Percentiles rank a stretch among this genome's conserved stretches.
phyloP scores from a whole-genome alignment of 2,888 invertebrate species.

The Thymelicus sylvestris region DNA sequence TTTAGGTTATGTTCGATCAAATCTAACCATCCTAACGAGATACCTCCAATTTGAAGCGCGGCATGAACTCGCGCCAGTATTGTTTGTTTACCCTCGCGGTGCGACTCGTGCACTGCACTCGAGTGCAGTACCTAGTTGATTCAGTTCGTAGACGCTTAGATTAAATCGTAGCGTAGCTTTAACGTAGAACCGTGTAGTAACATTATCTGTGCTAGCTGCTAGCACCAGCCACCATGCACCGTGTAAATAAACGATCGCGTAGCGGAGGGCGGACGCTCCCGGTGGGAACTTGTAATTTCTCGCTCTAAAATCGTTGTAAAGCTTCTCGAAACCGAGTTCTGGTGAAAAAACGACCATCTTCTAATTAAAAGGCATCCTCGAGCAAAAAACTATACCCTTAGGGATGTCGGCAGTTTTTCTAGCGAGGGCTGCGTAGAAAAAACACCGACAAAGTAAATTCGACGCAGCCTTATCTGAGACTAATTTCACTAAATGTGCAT shows the following conservation, averaged over 20 bases:
- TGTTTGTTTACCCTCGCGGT: slow-evolving; percentile 70
- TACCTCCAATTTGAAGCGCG: slow-evolving; percentile 42
- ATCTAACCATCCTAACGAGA: slow-evolving; percentile 49
- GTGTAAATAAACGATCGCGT: slow-evolving; percentile 37
- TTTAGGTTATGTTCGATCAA: slow-evolving; percentile 81
- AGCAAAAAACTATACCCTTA: slow-evolving; percentile 69
- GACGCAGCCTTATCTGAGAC: slow-evolving; percentile 61
- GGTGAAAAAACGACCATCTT: slow-evolving; percentile 49
- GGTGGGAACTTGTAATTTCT: slow-evolving; percentile 39
- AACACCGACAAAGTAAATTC: slow-evolving; percentile 73
- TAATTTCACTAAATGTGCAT: slow-evolving; percentile 65
- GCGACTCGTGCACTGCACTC: slow-evolving; percentile 35
- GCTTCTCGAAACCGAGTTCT: slow-evolving; percentile 35
- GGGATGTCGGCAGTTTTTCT: slow-evolving; percentile 67
- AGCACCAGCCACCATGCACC: slow-evolving; percentile 29
- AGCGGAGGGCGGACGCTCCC: slow-evolving; percentile 29
- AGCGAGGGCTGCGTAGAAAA: slow-evolving; percentile 60
- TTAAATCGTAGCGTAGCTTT: slow-evolving; percentile 45
- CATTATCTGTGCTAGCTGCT: slow-evolving; percentile 35
- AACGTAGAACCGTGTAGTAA: slow-evolving; percentile 43
- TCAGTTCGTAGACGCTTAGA: slow-evolving; percentile 44
- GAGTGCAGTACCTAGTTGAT: slow-evolving; percentile 38
- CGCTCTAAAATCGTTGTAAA: slow-evolving; percentile 39
- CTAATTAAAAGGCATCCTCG: slow-evolving; percentile 77
- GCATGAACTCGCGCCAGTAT: slow-evolving; percentile 44